Evolutionary conservation across 2,888 invertebrate species (phyloP).

Genomic region (Drosophila neoperkinsi): DNA sequence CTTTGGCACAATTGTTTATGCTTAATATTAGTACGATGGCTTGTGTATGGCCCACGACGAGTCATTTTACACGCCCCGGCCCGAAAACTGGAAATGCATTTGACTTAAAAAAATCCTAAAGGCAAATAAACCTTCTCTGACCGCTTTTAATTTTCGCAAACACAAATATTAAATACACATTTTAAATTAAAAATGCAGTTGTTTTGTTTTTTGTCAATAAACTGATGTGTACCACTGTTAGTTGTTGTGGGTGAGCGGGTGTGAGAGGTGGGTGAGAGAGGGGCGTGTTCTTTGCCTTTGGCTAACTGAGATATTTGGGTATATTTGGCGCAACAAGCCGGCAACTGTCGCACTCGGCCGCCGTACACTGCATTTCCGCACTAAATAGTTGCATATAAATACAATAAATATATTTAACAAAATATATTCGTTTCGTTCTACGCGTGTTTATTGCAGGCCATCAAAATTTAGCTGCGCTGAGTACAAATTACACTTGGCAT

Average conservation of each 20-base stretch:
- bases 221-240: constrained; percentile 44
- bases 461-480: constrained; percentile 43
- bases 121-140: not conserved
- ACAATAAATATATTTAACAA: constrained; percentile 21
- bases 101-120: constrained; percentile 35
- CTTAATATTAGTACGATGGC: constrained; percentile 53
- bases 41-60: constrained; percentile 58
- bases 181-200: constrained; percentile 19
- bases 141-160: not conserved
- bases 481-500: constrained; percentile 36
- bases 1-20: constrained; percentile 60
- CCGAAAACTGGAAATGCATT: constrained; percentile 55
- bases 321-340: constrained; percentile 61
- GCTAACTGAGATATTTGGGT: constrained; percentile 14
- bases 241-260: not conserved
- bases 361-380: constrained; percentile 25
- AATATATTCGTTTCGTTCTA: constrained; percentile 29
- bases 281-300: constrained; percentile 5
- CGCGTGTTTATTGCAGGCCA: constrained; percentile 39
- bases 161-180: not conserved
- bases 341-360: constrained; percentile 29
- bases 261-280: not conserved
- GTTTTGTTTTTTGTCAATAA: constrained; percentile 37
- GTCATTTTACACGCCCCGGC: constrained; percentile 62
- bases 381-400: constrained; percentile 15